Evolutionary conservation across 2,113 vertebrate genomes (phyloP).

Genomic region (Oreochromis tanganicae): DNA sequence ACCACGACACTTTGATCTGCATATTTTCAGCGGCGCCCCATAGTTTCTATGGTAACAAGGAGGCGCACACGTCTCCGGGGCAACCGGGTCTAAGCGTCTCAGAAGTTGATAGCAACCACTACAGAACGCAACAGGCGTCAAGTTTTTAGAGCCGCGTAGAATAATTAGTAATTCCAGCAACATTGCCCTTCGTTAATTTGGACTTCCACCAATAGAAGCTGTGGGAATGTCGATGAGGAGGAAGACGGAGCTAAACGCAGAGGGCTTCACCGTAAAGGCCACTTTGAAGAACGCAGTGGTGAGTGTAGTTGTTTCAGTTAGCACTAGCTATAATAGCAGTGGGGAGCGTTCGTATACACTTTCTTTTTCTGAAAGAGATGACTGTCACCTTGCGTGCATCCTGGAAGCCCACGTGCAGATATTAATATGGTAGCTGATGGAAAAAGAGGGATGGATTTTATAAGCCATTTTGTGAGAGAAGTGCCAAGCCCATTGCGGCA

Average conservation of each 20-base stretch:
- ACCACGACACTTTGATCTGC: background rate
- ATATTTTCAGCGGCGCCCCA: background rate
- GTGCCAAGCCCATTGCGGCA: background rate
- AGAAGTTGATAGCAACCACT: conserved; percentile 50
- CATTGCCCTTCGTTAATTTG: background rate
- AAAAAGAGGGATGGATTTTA: background rate
- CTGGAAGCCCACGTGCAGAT: background rate
- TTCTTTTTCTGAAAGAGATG: background rate
- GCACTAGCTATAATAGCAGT: background rate
- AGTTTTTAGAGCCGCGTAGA: background rate
- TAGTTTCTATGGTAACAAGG: conserved; percentile 2
- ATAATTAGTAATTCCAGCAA: background rate
- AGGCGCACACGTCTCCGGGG: conserved; percentile 16
- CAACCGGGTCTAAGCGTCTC: conserved; percentile 53
- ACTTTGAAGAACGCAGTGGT: conserved; percentile 70
- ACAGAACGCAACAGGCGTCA: background rate
- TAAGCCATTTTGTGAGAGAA: background rate
- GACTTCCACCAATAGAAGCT: background rate
- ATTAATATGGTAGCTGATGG: background rate
- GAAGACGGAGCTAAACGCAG: conserved; percentile 15
- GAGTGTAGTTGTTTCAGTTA: conserved; percentile 28
- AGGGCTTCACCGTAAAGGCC: conserved; percentile 65
- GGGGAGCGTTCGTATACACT: background rate
- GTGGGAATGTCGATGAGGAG: conserved; percentile 15
- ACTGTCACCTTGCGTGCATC: background rate